Conservation (phyloP, 2,113 vertebrate genomes). For the Crotalus helleri region DNA sequence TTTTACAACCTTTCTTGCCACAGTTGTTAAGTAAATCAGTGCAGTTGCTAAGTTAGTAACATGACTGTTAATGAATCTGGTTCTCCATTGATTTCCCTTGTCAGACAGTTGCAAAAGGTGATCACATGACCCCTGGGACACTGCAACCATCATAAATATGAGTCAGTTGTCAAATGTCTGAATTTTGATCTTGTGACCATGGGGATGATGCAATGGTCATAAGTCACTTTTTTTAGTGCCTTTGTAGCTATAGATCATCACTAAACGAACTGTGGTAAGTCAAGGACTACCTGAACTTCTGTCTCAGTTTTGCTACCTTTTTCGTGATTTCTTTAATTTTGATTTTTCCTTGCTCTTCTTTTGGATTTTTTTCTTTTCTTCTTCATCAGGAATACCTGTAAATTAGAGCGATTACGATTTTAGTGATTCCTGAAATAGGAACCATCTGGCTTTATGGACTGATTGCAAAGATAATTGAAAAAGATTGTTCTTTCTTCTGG, state of each 20-base stretch:
- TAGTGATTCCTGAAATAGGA: neutral
- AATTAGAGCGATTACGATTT: constrained; percentile 31
- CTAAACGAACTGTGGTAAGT: neutral
- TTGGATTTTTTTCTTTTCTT: constrained; percentile 79
- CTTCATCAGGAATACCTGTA: constrained; percentile 75
- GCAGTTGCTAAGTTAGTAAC: neutral
- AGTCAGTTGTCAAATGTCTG: neutral
- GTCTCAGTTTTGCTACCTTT: constrained; percentile 71
- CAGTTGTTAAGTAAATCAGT: neutral
- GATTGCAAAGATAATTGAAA: neutral
- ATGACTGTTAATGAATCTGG: neutral
- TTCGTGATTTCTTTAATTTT: constrained; percentile 80
- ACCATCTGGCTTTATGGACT: neutral
- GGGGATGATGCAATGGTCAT: neutral
- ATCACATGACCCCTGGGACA: neutral
- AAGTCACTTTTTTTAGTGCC: neutral
- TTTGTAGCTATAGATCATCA: neutral
- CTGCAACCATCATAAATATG: neutral
- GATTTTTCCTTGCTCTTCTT: constrained; percentile 82
- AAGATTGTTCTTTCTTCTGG: neutral
- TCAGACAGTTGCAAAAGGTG: neutral
- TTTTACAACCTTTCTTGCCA: neutral
- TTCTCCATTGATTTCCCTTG: neutral
- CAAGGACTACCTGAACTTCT: neutral
- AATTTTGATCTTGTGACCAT: neutral